Evolutionary conservation across 2,888 invertebrate genomes (phyloP), one percentile per base, ranked within the genome.

Genomic region (Siphlonurus alternatus): DNA sequence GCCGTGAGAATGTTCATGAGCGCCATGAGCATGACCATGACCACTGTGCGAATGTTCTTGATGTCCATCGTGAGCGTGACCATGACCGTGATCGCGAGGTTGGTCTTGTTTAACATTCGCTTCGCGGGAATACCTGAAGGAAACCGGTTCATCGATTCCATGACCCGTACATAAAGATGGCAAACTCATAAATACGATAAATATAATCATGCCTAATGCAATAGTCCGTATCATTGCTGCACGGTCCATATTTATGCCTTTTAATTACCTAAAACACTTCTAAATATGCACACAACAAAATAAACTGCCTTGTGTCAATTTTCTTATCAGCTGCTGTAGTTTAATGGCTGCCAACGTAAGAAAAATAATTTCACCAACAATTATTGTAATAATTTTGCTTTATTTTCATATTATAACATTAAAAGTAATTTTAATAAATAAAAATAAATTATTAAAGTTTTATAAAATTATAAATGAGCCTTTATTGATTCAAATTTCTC

Each of bases 51-150:
- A 25, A 54, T 70, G 68, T 18, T 59, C 61, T 22, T 20, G 19
- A n/a, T n/a, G n/a, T 15, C 53, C 62, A 1, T 19, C 25, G 23
- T 62, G 56, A 10, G 61, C 59, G 59, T 67, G 66, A n/a, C 38
- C 63, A 38, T 63, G 66, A n/a, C n/a, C n/a, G n/a, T n/a, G n/a
- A n/a, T n/a, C n/a, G n/a, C n/a, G n/a, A n/a, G n/a, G n/a, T 63
- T 64, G 66, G 10, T 66, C 65, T 54, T 65, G 66, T 2, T 64
- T 63, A n/a, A 54, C 77, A 70, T 86, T 86, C 0, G 88, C 93
- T 72, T 83, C 78, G 72, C 80, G 79, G 25, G 92, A 88, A 76
- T 94, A 95, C 77, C 93, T 94, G 73, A 84, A 93, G 63, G 88
- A 81, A 22, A 93, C 85, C 62, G 83, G 76, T 71, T 86, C 84